Evolutionary conservation across 2,888 invertebrate species (phyloP).

Genomic region (Leucophora obtusa): DNA sequence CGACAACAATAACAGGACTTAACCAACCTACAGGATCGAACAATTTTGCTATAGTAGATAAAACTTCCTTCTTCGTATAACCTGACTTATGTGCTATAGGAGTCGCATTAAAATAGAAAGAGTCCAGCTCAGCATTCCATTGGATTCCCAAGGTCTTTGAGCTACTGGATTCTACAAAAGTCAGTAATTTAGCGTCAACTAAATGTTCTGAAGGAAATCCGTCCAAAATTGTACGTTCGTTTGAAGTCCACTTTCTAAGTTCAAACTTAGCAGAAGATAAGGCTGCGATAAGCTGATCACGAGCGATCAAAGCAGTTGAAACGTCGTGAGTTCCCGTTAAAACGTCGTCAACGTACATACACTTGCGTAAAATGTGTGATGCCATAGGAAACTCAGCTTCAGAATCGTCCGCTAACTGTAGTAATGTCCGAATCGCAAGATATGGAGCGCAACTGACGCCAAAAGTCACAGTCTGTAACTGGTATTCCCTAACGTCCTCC

Average conservation of each 20-base stretch:
- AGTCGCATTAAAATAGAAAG: not conserved
- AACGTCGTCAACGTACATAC: not conserved
- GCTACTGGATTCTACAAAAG: conserved; percentile 1
- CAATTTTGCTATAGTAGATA: conserved; percentile 7
- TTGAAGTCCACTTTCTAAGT: conserved; percentile 27
- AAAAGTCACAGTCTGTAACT: conserved; percentile 58
- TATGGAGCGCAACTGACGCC: conserved; percentile 12
- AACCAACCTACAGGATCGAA: too few species aligned
- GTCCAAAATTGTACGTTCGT: not conserved
- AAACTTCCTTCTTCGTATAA: not conserved
- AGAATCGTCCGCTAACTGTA: conserved; percentile 53
- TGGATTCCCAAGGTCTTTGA: not conserved
- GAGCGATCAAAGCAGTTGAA: too few species aligned
- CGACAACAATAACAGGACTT: too few species aligned
- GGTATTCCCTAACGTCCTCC: conserved; percentile 32
- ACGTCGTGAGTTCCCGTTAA: conserved; percentile 11
- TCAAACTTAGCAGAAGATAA: conserved; percentile 15
- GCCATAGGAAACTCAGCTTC: conserved; percentile 27
- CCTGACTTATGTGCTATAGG: not conserved
- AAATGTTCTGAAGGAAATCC: not conserved
- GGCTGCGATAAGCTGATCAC: conserved; percentile 46
- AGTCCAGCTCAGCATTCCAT: conserved; percentile 2
- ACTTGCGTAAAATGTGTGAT: conserved; percentile 30
- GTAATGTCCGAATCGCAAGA: conserved; percentile 34
- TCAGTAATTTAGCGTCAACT: not conserved